Base-by-base conservation (phyloP, 2,797 vertebrate species). In the Micromesistius poutassou region DNA sequence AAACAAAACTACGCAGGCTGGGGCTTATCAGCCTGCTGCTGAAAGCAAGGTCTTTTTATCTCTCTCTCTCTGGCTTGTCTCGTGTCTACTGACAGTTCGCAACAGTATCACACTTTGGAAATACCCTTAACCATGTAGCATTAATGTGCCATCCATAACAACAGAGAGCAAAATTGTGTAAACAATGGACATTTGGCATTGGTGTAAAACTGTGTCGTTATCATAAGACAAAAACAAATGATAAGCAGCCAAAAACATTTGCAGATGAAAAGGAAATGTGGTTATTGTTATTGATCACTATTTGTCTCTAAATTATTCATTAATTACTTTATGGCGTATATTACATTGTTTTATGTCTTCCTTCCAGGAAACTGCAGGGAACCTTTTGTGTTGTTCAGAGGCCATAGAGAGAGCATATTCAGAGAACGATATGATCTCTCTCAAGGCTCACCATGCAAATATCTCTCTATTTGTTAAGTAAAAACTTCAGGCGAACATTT, bases 1-100 rank as follows among this genome's bases (percentile, higher is more conserved):
- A 91, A 94, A 93, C 92, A 91, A 90, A 93, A 93, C 89, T 92
- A 92, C 91, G 92, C 94, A 94, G 94, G 92, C 93, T 94, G 91
- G 85, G 91, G 94, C 89, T 94, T 94, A 94, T 94, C 93, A 93
- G 90, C 79, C 84, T 74, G 85, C 90, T 89, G 62, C 62, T 93
- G 91, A 91, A 91, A 93, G 92, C 92, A 91, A 93, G 91, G 84
- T 83, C 81, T 87, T 91, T 86, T 79, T 82, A 88, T 86, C 28
- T 71, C 30, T 71, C 68, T 71, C 70, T 71, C 28, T 31, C 70
- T 71, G 30, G 84, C 92, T 87, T 93, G 87, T 87, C 7, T 66
- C 62, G 84, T 90, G 85, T 87, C 85, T 70, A 79, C 87, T 91
- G 83, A 83, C 87, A 88, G 86, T 87, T 85, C 83, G 88, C 81